These are phyloP conservation scores for Oreocharis arfaki DNA, from an alignment of 2,113 vertebrate genomes.

Conservation along the genomic window DNA sequence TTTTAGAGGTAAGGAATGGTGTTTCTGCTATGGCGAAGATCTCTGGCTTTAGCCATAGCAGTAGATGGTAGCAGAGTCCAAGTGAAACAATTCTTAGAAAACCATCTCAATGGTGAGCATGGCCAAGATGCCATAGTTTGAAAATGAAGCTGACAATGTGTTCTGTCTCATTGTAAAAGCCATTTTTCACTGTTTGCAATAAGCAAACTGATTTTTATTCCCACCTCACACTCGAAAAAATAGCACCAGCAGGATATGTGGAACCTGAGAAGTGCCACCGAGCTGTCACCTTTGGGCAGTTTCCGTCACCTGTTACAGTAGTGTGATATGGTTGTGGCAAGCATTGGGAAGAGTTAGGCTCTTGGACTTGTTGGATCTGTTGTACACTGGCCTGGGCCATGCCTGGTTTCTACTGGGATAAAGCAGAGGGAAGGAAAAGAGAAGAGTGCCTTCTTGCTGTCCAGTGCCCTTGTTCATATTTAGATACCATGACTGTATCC, in stretches of 20 bases:
- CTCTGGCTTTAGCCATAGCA: background rate
- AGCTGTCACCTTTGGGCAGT: background rate
- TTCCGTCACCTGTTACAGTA: accelerated
- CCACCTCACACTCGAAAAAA: background rate
- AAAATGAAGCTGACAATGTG: background rate
- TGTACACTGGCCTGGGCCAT: no score
- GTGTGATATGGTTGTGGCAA: no score
- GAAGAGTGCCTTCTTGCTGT: background rate
- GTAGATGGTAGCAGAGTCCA: background rate
- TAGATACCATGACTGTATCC: background rate
- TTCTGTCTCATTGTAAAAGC: background rate
- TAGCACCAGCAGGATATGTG: accelerated
- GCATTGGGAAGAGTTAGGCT: accelerated
- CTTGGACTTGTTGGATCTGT: background rate
- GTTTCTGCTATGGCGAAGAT: background rate
- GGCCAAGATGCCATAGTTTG: background rate
- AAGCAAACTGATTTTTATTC: background rate
- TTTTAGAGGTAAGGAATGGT: slow-evolving; percentile 83
- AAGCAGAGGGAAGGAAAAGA: background rate
- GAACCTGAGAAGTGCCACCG: accelerated
- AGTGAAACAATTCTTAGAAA: background rate
- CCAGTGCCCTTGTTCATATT: background rate
- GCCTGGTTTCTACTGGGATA: accelerated
- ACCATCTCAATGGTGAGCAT: accelerated
- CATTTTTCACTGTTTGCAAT: accelerated